phyloP scores from a whole-genome alignment of 35 echinoderm and acorn worm genomes.

The Acanthaster planci region DNA sequence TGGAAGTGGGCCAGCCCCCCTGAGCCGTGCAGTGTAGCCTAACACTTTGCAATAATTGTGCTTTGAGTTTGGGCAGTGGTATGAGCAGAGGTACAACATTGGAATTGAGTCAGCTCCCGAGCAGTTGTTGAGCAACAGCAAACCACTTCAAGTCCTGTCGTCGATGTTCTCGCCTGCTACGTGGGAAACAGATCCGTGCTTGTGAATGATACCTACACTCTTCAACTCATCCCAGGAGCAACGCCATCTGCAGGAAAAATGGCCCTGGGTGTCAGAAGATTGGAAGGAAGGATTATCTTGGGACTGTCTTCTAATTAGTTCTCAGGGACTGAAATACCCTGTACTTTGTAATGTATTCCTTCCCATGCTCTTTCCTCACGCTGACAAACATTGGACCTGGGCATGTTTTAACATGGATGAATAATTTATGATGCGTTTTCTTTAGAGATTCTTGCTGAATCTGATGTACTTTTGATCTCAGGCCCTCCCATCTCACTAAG shows the following conservation, averaged over 20 bases:
- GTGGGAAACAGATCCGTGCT: neutral
- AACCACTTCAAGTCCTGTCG: neutral
- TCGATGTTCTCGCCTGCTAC: neutral
- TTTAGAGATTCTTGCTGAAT: no score
- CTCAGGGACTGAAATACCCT: no score
- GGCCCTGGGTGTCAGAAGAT: slow-evolving; percentile 3
- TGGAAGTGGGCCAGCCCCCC: neutral
- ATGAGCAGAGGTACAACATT: slow-evolving; percentile 1
- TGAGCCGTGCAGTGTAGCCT: neutral
- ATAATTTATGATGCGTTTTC: no score
- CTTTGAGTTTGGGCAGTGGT: slow-evolving; percentile 23
- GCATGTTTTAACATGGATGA: no score
- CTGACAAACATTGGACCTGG: no score
- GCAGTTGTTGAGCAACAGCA: neutral
- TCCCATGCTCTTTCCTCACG: no score
- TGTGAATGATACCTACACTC: neutral
- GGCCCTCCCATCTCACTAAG: no score
- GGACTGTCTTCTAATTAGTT: slow-evolving; percentile 16
- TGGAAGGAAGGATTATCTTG: slow-evolving; percentile 20
- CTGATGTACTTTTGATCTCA: no score
- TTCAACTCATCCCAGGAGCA: neutral
- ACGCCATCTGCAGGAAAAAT: neutral
- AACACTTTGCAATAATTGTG: neutral
- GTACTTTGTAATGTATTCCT: no score
- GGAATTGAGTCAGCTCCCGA: neutral